Conservation (phyloP, 2,888 invertebrate genomes). For the Sminthurinus aureus region DNA sequence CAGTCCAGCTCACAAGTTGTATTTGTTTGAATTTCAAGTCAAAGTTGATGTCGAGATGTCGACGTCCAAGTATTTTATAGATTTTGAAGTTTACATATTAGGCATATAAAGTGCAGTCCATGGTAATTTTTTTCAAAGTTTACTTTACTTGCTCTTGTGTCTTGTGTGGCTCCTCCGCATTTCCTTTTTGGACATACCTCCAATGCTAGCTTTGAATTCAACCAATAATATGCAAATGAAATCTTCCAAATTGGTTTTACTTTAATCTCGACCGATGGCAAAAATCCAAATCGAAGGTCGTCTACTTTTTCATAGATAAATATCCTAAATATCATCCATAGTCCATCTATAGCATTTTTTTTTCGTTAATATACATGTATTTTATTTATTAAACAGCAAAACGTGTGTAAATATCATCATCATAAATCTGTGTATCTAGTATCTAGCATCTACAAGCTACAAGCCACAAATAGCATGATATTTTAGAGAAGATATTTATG, state of each 20-base stretch:
- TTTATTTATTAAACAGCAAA: background rate
- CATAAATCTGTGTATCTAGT: background rate
- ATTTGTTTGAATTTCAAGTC: too few species aligned
- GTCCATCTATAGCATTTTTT: background rate
- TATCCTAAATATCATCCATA: background rate
- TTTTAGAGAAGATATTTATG: background rate
- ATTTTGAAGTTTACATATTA: too few species aligned
- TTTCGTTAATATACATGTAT: background rate
- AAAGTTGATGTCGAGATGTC: too few species aligned
- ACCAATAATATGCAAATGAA: slow-evolving; percentile 55
- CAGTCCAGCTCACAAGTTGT: too few species aligned
- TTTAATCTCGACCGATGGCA: slow-evolving; percentile 56
- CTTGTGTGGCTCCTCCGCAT: background rate
- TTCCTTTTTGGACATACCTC: slow-evolving; percentile 6
- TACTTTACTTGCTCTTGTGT: background rate
- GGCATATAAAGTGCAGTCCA: too few species aligned
- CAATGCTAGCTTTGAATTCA: background rate
- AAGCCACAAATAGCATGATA: background rate
- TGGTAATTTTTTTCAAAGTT: too few species aligned
- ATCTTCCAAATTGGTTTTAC: slow-evolving; percentile 57
- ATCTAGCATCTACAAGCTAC: too few species aligned
- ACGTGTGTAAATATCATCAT: background rate
- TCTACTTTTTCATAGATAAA: slow-evolving; percentile 51
- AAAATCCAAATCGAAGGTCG: slow-evolving; percentile 55
- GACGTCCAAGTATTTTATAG: too few species aligned